phyloP scores from a whole-genome alignment of 2,113 vertebrate species.

The Stercorarius parasiticus region DNA sequence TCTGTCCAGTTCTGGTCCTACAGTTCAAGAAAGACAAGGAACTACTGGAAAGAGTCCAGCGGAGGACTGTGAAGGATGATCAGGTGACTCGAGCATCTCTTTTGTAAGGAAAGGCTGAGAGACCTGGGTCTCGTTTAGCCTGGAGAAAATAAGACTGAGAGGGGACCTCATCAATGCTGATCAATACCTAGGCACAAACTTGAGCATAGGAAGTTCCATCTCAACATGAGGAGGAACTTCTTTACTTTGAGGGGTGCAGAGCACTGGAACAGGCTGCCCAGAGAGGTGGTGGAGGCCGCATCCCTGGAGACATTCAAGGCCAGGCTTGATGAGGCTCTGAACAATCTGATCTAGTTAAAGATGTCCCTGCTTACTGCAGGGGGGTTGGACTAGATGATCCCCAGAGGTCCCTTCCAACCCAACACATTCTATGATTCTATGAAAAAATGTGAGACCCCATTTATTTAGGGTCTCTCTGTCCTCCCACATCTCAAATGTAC shows the following conservation, averaged over 20 bases:
- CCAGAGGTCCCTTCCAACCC: no score
- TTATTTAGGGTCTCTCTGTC: not conserved
- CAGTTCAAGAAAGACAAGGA: not conserved
- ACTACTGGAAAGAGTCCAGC: not conserved
- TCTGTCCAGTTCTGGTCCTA: not conserved
- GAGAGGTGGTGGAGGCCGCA: no score
- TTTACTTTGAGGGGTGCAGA: no score
- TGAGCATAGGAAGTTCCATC: not conserved
- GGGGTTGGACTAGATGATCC: no score
- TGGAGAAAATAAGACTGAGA: not conserved
- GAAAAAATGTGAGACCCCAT: not conserved
- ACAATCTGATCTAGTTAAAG: no score
- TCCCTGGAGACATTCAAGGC: no score
- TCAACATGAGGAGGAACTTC: not conserved
- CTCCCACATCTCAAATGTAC: not conserved
- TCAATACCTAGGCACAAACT: not conserved
- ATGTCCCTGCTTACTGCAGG: no score
- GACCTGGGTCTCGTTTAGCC: not conserved
- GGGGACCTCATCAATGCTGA: not conserved
- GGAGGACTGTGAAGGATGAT: not conserved
- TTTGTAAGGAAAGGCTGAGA: not conserved
- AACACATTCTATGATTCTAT: no score
- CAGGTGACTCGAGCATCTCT: not conserved
- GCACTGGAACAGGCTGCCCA: no score
- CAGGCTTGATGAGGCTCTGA: no score